Conservation (phyloP, 2,888 invertebrate species). For the Acronicta leporina region DNA sequence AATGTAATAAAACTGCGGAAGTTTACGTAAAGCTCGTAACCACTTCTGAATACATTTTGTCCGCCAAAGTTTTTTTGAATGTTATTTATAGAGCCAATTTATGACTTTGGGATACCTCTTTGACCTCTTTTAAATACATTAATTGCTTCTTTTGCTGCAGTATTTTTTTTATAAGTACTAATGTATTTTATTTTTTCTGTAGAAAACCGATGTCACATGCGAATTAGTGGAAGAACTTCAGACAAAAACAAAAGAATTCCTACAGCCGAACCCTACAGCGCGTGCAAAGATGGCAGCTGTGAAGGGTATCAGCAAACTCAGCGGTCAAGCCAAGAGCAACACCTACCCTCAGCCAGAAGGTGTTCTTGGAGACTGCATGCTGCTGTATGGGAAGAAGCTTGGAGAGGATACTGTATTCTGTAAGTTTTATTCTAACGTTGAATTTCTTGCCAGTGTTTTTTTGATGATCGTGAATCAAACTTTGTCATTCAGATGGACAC, state of each 20-base stretch:
- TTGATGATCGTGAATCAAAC: conserved; percentile 40
- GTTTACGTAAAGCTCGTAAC: conserved; percentile 30
- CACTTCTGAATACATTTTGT: conserved; percentile 30
- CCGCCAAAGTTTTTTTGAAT: conserved; percentile 17
- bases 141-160: too few species aligned
- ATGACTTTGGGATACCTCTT: conserved; percentile 5
- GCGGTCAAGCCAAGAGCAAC: conserved; percentile 98
- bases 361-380: conserved; percentile 98
- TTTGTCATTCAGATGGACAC: conserved; percentile 49
- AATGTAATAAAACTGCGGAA: conserved; percentile 41
- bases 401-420: conserved; percentile 98
- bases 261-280: conserved; percentile 99
- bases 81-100: conserved; percentile 27
- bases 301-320: conserved; percentile 98
- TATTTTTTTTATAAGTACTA: too few species aligned
- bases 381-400: conserved; percentile 97
- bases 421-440: conserved; percentile 74
- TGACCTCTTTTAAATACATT: conserved; percentile 10
- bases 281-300: conserved; percentile 98
- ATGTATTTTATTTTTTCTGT: conserved; percentile 55
- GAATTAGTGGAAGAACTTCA: conserved; percentile 99
- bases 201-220: conserved; percentile 99
- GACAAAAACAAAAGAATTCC: conserved; percentile 98
- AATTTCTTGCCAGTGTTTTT: conserved; percentile 22
- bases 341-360: conserved; percentile 99